Conservation (phyloP, 2,113 vertebrate genomes). For the Anoplopoma fimbria region DNA sequence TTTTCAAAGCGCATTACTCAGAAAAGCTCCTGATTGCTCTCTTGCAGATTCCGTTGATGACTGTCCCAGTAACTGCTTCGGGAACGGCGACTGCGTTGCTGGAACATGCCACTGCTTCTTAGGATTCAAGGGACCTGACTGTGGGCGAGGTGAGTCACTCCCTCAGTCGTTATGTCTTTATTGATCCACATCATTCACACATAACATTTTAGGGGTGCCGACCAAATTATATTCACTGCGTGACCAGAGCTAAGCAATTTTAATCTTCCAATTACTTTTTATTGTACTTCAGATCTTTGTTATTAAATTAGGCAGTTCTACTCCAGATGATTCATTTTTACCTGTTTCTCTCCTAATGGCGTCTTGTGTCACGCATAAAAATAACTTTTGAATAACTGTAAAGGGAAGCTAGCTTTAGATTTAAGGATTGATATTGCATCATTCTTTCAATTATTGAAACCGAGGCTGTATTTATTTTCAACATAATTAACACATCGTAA, state of each 20-base stretch:
- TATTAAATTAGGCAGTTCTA: slow-evolving; percentile 22
- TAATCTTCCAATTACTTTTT: slow-evolving; percentile 32
- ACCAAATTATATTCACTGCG: slow-evolving; percentile 16
- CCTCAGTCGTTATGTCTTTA: slow-evolving; percentile 21
- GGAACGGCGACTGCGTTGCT: slow-evolving; percentile 95
- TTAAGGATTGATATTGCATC: neutral
- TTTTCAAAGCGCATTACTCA: slow-evolving; percentile 63
- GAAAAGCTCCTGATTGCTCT: slow-evolving; percentile 65
- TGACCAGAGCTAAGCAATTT: slow-evolving; percentile 16
- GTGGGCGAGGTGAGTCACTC: slow-evolving; percentile 90
- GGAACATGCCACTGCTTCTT: slow-evolving; percentile 97
- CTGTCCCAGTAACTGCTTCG: slow-evolving; percentile 98
- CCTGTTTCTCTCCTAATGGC: neutral
- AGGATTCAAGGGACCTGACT: slow-evolving; percentile 96
- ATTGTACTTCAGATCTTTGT: slow-evolving; percentile 25
- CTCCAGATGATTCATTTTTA: slow-evolving; percentile 8
- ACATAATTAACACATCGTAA: neutral
- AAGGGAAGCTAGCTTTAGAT: slow-evolving; percentile 2
- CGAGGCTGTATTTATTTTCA: slow-evolving; percentile 2
- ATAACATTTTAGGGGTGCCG: neutral
- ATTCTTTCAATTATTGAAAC: slow-evolving; percentile 23
- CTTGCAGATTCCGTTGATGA: slow-evolving; percentile 94
- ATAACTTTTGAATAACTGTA: neutral
- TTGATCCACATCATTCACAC: slow-evolving; percentile 28
- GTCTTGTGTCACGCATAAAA: slow-evolving; percentile 28